These are phyloP conservation scores for Gymnoscopelus microlampas DNA, from an alignment of 2,797 vertebrate species.

Conservation along the genomic window DNA sequence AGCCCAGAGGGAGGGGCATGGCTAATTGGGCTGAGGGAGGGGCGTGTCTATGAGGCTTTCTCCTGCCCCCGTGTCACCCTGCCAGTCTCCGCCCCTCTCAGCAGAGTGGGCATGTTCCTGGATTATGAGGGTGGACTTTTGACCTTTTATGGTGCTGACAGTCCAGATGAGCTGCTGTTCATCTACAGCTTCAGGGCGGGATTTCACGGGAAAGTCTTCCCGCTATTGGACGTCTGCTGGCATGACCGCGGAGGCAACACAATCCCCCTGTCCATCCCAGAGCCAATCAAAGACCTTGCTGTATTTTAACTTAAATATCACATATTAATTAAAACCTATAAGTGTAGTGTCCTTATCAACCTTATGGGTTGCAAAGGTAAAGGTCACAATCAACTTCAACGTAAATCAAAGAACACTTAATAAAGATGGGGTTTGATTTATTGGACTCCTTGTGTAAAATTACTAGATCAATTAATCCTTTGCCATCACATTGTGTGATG, in stretches of 20 bases:
- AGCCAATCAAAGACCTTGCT: slow-evolving; percentile 12
- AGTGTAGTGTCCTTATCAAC: slow-evolving; percentile 32
- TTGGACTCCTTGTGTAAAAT: too few species aligned
- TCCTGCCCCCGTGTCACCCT: slow-evolving; percentile 70
- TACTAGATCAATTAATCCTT: too few species aligned
- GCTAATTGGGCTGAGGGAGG: slow-evolving; percentile 86
- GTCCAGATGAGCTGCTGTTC: slow-evolving; percentile 74
- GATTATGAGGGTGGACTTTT: slow-evolving; percentile 84
- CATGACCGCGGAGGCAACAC: slow-evolving; percentile 81
- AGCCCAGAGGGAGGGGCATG: slow-evolving; percentile 83
- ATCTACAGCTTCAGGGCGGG: slow-evolving; percentile 86
- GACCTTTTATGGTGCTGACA: slow-evolving; percentile 84
- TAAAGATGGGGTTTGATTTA: too few species aligned
- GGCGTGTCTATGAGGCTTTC: slow-evolving; percentile 85
- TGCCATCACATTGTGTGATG: too few species aligned
- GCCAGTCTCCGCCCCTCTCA: slow-evolving; percentile 70
- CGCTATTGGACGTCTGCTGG: slow-evolving; percentile 88
- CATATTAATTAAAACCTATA: not conserved
- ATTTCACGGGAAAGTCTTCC: slow-evolving; percentile 87
- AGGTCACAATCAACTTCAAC: too few species aligned
- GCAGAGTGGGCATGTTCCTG: slow-evolving; percentile 81
- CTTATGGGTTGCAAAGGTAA: too few species aligned
- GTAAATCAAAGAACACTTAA: too few species aligned
- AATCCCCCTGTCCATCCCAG: slow-evolving; percentile 77
- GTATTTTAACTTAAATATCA: not conserved